A percentile compares a stretch with the other conserved stretches of the same genome.
phyloP scores from a whole-genome alignment of 2,888 invertebrate genomes.

The Agrilus mali region DNA sequence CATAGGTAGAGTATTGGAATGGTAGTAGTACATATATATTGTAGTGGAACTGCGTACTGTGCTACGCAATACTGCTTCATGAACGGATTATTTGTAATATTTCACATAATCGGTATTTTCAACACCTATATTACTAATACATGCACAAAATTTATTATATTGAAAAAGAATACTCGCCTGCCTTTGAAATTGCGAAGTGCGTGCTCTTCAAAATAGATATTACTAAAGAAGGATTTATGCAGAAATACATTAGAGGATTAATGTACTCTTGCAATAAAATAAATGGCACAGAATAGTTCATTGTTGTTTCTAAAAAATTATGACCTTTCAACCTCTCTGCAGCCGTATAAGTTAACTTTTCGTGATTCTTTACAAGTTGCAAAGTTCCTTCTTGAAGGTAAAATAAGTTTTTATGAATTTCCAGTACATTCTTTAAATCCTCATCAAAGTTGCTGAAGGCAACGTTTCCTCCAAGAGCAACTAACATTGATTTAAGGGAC shows the following conservation, averaged over 20 bases:
- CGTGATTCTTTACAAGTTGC: slow-evolving; percentile 31
- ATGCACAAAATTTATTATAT: slow-evolving; percentile 5
- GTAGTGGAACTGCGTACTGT: no score
- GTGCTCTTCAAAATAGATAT: slow-evolving; percentile 31
- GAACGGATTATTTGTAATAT: no score
- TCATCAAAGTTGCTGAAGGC: slow-evolving; percentile 30
- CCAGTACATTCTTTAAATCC: slow-evolving; percentile 43
- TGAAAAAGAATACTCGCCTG: slow-evolving; percentile 13
- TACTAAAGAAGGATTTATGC: slow-evolving; percentile 51
- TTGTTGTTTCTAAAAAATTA: slow-evolving; percentile 48
- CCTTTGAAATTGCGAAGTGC: slow-evolving; percentile 24
- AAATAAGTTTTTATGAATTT: slow-evolving; percentile 44
- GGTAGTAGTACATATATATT: no score
- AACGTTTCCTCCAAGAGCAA: slow-evolving; percentile 31
- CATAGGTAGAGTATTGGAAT: no score
- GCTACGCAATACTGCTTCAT: no score
- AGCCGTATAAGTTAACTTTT: slow-evolving; percentile 35
- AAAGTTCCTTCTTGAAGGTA: slow-evolving; percentile 30
- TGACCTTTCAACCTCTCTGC: slow-evolving; percentile 49
- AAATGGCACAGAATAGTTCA: slow-evolving; percentile 55
- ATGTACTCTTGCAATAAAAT: slow-evolving; percentile 63
- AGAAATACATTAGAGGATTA: slow-evolving; percentile 60
- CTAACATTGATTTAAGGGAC: slow-evolving; percentile 39
- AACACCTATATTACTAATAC: background rate
- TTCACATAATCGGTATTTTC: no score